A percentile compares a stretch with the other conserved stretches of the same genome.
Evolutionary conservation across 1,140 invertebrate genomes (phyloP).

Genomic region (Ladona fulva): DNA sequence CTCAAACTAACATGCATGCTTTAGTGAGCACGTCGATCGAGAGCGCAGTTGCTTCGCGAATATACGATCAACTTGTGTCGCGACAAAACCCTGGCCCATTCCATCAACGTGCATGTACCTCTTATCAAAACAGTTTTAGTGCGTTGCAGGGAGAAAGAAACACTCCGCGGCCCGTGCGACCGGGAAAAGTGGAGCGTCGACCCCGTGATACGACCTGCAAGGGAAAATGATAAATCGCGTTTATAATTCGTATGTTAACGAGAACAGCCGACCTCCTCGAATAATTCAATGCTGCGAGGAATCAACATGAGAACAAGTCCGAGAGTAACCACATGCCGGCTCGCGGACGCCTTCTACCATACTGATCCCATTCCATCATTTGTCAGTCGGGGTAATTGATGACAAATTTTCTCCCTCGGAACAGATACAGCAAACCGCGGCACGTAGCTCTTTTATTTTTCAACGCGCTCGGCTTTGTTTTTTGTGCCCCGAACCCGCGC

Average conservation of each 20-base stretch:
- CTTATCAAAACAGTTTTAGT: no score
- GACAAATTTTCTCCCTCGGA: neutral
- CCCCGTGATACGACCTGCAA: neutral
- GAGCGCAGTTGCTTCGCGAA: no score
- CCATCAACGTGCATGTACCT: no score
- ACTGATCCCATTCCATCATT: conserved; percentile 4
- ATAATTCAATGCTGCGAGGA: conserved; percentile 4
- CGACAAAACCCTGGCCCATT: no score
- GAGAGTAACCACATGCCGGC: neutral
- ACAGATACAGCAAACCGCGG: neutral
- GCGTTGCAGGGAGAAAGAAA: no score
- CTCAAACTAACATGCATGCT: no score
- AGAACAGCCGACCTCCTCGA: neutral
- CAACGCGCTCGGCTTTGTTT: neutral
- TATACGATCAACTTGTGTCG: no score
- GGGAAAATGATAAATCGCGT: conserved; percentile 9
- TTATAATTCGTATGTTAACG: neutral
- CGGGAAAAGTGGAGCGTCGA: neutral
- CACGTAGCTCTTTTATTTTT: neutral
- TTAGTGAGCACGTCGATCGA: no score
- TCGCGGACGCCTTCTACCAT: no score
- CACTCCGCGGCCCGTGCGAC: no score
- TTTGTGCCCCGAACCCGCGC: no score
- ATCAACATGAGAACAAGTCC: neutral
- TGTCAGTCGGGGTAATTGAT: neutral